Base-by-base conservation (phyloP, 2,797 vertebrate species). In the Liparis tanakae region DNA sequence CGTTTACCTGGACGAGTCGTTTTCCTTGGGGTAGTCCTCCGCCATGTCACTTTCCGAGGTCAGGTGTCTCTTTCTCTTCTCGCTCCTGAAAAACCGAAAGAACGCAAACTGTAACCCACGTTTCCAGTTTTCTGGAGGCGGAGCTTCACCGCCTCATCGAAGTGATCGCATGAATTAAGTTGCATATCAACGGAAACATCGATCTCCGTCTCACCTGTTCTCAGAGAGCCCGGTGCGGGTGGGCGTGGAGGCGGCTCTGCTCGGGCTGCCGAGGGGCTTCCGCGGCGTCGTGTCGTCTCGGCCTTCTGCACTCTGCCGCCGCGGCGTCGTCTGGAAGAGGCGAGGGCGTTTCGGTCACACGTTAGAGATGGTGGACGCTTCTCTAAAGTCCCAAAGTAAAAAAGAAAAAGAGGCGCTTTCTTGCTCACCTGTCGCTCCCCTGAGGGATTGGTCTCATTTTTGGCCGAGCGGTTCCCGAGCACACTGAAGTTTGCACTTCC, bases 21-120 rank as follows among this genome's bases (percentile, higher is more conserved):
- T 99, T 92, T 99, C 98, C 91, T 99, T 99, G 74, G 98, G 97
- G 87, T 99, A 99, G 90, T 99, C 98, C 89, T 99, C 97, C 20
- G 90, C 95, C 72, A 98, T 83, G 83, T 98, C 97, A 74, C 94
- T 94, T 43, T 96, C 96, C 76, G 96, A 78, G 76, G 90, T 94
- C 1, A 96, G 86, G 69, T 95, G 84, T 81, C 97, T 92, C 91
- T 98, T 99, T 80, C 97, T 96, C 87, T 98, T 99, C 88, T 99
- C 98, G 76, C 94, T 96, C 82, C 94, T 94, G 78, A 14, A 85
- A 75, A 77, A 74, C 10, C 39, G 10, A 46, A 36, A 53, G 14
- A 46, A 58, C 46, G 53, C 46, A 12, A 58, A 43, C 37, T 15
- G 20, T 17, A 43, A 25, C 18, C 7, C 17, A 15, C 7, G 15